phyloP scores from a whole-genome alignment of 2,113 vertebrate genomes.

The Halichoerus grypus region DNA sequence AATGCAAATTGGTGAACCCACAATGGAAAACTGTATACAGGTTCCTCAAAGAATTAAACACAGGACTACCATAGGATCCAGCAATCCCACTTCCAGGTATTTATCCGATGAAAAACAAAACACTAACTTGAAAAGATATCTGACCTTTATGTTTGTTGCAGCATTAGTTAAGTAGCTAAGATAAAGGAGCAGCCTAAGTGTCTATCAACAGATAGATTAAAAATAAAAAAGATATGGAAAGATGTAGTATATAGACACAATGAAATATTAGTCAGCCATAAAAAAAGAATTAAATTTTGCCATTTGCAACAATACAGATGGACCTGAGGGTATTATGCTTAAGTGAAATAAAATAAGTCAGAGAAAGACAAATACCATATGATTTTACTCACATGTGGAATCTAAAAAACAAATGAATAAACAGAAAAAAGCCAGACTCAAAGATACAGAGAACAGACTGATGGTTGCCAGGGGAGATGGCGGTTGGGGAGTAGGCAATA shows the following conservation, averaged over 20 bases:
- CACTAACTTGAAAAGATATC: background rate
- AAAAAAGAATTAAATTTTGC: background rate
- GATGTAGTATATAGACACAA: background rate
- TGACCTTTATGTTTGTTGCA: background rate
- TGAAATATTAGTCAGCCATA: background rate
- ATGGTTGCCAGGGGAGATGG: background rate
- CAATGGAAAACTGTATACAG: background rate
- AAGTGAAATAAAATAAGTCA: background rate
- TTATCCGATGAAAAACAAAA: background rate
- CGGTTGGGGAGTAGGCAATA: background rate
- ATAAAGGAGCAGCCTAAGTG: background rate
- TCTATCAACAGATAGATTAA: background rate
- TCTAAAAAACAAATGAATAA: background rate
- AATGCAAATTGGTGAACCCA: background rate
- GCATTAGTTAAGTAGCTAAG: background rate
- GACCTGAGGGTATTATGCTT: background rate
- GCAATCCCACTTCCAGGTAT: background rate
- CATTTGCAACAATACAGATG: background rate
- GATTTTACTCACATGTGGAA: background rate
- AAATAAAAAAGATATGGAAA: background rate
- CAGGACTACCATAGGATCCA: background rate
- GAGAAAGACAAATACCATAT: background rate
- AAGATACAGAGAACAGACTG: background rate
- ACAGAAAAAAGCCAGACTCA: background rate
- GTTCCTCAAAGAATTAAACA: background rate